These are phyloP conservation scores for Philaethria dido DNA, from an alignment of 2,888 invertebrate genomes.

Conservation along the genomic window DNA sequence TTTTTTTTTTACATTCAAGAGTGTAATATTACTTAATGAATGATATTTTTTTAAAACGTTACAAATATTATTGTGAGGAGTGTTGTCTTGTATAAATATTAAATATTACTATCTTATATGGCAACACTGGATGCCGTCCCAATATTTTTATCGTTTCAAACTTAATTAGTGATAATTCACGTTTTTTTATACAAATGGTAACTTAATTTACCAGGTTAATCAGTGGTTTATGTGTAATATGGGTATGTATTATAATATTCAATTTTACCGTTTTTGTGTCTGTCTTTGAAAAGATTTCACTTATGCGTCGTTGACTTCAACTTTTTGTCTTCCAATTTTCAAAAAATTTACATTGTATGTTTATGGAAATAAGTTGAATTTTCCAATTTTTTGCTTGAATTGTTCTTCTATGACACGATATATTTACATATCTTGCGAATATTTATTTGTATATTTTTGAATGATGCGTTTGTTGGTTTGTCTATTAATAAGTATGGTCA, in stretches of 20 bases:
- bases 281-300: conserved; percentile 31
- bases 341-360: too few species aligned
- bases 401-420: conserved; percentile 26
- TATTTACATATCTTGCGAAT: conserved; percentile 36
- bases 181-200: conserved; percentile 37
- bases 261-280: conserved; percentile 30
- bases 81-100: too few species aligned
- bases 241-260: conserved; percentile 15
- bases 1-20: too few species aligned
- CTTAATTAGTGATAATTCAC: conserved; percentile 31
- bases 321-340: conserved; percentile 14
- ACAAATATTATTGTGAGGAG: too few species aligned
- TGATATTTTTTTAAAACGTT: too few species aligned
- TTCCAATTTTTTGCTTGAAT: conserved; percentile 37
- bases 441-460: too few species aligned
- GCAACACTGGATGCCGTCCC: conserved; percentile 18
- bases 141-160: conserved; percentile 15
- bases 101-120: too few species aligned
- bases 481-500: conserved; percentile 19
- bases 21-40: too few species aligned
- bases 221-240: conserved; percentile 22
- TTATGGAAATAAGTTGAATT: conserved; percentile 17
- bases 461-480: background rate
- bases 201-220: conserved; percentile 27
- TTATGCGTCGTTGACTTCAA: background rate